Evolutionary conservation across 2,888 invertebrate species (phyloP), one percentile per base, ranked within the genome.

Genomic region (Drosophila bunnanda): DNA sequence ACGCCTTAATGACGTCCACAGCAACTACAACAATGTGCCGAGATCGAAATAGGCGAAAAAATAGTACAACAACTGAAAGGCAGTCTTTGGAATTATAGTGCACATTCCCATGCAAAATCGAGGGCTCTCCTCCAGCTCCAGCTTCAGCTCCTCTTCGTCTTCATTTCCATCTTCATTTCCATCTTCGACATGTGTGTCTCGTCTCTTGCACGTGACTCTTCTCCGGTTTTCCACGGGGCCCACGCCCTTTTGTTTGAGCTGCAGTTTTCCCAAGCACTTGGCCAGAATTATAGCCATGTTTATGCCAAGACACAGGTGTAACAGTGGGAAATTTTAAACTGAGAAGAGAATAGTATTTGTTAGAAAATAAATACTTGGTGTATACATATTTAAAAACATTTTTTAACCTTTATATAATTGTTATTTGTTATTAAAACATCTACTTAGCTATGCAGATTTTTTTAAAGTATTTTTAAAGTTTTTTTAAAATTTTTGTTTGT

Each of bases 1-100:
- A 87, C 88, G 86, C 84, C 80, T 88, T 87, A 88, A 87, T 87
- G 89, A 77, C 67, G 84, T 76, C 70, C 79, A 68, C 10, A 39
- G 17, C 46, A 48, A 20, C 20, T 32, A 32, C 34, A 34, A 52
- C 22, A 52, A 20, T 15, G 50, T 50, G 32, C 50, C 9, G 15
- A 50, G 28, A 65, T 38, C 55, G 39, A 20, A 64, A 64, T 52
- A 48, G 36, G 22, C 44, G 30, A 38, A 64, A 54, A 32, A 25
- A 57, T 20, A 30, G 25, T 22, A 32, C 13, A 20, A 50, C 50
- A 58, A 20, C n/a, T 36, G n/a, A 53, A 36, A 53, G n/a, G 30
- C 59, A 60, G 39, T 32, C 59, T 52, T 46, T 34, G 41, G 62
- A 32, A 2, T 36, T 53, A 34, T 62, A 55, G 38, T 58, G 58